phyloP scores from a whole-genome alignment of 2,113 vertebrate genomes.

The Sakesphorus luctuosus region DNA sequence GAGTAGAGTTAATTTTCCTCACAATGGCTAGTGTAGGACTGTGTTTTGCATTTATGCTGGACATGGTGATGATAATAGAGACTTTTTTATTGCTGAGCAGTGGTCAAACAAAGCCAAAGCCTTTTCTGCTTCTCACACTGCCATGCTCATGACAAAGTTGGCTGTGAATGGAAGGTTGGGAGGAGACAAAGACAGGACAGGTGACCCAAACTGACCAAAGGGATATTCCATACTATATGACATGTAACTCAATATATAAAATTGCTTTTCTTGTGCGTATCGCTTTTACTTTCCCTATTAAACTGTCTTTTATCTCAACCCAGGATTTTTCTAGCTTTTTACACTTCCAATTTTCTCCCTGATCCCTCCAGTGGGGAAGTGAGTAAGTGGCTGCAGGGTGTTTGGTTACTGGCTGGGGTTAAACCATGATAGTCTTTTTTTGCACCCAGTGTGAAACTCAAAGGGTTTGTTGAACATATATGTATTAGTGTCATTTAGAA shows the following conservation, averaged over 20 bases:
- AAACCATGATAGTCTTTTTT: not conserved
- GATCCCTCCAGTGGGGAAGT: not conserved
- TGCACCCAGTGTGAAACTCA: not conserved
- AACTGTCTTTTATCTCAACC: not conserved
- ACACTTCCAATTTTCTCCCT: not conserved
- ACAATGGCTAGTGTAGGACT: not conserved
- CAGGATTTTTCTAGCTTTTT: not conserved
- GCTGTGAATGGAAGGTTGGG: not conserved
- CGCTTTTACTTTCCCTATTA: not conserved
- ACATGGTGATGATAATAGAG: not conserved
- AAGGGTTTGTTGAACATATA: not conserved
- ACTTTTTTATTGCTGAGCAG: not conserved
- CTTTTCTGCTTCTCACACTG: not conserved
- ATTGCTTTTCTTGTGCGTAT: not conserved
- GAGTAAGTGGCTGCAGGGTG: not conserved
- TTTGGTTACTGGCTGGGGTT: not conserved
- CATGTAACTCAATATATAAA: not conserved
- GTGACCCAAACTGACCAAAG: not conserved
- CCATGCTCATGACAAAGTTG: rapidly evolving
- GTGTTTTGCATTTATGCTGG: not conserved
- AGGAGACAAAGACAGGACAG: not conserved
- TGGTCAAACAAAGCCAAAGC: not conserved
- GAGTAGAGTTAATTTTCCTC: not conserved
- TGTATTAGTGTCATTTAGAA: not conserved
- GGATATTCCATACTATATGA: not conserved